Evolutionary conservation across 2,888 invertebrate species (phyloP), one percentile per base, ranked within the genome.

Genomic region (Epirrhoe tristata): DNA sequence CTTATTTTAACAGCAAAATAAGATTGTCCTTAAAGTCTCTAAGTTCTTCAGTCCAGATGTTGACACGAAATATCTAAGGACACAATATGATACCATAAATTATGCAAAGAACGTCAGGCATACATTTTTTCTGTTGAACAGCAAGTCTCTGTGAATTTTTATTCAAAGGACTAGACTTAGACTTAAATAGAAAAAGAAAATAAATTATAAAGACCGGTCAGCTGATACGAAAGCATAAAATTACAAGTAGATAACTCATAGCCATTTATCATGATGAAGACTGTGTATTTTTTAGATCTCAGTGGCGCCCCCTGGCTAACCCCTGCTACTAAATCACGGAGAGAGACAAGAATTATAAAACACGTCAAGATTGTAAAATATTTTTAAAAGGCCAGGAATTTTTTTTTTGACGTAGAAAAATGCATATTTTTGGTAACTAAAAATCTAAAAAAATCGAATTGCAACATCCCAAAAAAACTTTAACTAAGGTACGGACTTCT

Each of bases 311-410:
- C 80, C 83, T 72, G 80, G 81, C 76, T 84, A 86, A 87, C 87
- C 86, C 82, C 74, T 63, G 77, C 81, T 70, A 84, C 83, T 91
- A 91, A 91, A 91, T 91, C 90, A 91, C 77, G 69, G 62, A 71
- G 72, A 72, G 85, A 74, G 88, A 89, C 89, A 84, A 79, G 85
- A 89, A 89, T 91, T 90, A 91, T 91, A 88, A 89, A 90, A 89
- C 87, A 89, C 87, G 85, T 86, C 86, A 82, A 87, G 90, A 90
- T 91, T 88, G 86, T 86, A 78, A 81, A 82, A 84, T 84, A 82
- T 85, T 79, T 82, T 78, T 62, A 43, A 56, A 55, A 43, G 53
- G 57, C 46, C 31, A 43, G 10, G 48, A 46, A 14, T n/a, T 14
- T 0, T 46, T 46, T 14, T 14, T 39, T 43, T 4, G 10, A 39